Evolutionary conservation across 2,113 vertebrate genomes (phyloP).

Genomic region (Etheostoma spectabile): DNA sequence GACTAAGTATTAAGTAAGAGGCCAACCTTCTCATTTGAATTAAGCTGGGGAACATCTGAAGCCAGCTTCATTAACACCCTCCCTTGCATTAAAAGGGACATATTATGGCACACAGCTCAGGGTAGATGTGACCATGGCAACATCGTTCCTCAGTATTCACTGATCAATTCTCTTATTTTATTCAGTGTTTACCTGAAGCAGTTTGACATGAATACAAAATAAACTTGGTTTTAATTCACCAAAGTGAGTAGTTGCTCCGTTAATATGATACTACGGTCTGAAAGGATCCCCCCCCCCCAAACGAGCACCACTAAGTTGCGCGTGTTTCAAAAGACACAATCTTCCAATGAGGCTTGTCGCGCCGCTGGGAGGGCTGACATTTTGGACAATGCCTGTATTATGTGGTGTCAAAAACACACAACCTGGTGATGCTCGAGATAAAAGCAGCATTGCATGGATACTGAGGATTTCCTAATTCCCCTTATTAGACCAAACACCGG

Average conservation of each 20-base stretch:
- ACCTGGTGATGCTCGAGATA: constrained; percentile 58
- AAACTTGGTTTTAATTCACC: constrained; percentile 57
- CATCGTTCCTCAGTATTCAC: constrained; percentile 57
- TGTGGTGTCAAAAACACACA: constrained; percentile 22
- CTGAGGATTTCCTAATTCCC: constrained; percentile 59
- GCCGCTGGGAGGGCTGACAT: constrained; percentile 9
- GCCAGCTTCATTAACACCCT: constrained; percentile 51
- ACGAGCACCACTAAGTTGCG: constrained; percentile 48
- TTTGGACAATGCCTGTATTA: constrained; percentile 49
- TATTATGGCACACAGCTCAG: constrained; percentile 71
- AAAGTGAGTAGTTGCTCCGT: constrained; percentile 69
- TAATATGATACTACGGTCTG: constrained; percentile 49
- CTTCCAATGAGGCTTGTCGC: constrained; percentile 29
- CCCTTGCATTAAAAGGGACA: constrained; percentile 53
- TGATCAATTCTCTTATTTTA: constrained; percentile 59
- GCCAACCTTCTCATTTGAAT: constrained; percentile 37
- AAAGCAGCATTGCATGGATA: constrained; percentile 79
- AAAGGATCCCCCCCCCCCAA: constrained; percentile 33
- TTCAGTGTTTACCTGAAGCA: constrained; percentile 82
- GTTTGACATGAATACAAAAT: constrained; percentile 74
- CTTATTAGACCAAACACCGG: constrained; percentile 41
- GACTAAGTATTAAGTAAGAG: constrained; percentile 41
- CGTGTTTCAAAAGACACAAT: constrained; percentile 35
- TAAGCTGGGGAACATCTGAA: constrained; percentile 51
- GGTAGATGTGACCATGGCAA: constrained; percentile 53